Evolutionary conservation across 2,113 vertebrate species (phyloP).

Genomic region (Puffinus mauretanicus): DNA sequence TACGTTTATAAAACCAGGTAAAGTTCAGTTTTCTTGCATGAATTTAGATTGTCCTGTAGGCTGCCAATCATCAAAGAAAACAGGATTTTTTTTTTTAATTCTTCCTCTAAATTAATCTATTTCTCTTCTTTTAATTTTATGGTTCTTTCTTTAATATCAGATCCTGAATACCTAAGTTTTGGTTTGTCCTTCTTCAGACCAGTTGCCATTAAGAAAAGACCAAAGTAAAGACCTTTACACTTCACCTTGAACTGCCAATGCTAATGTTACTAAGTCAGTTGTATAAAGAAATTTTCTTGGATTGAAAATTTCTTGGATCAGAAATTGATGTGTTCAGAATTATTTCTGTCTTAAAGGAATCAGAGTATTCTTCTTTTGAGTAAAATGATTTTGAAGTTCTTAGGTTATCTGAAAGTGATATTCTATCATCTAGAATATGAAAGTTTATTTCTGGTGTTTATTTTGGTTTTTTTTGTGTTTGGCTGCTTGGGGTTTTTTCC

Average conservation of each 20-base stretch:
- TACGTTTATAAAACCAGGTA: not conserved
- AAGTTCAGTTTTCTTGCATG: not conserved
- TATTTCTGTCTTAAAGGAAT: not conserved
- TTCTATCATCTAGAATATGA: not conserved
- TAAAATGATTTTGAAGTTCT: not conserved
- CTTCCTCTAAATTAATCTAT: not conserved
- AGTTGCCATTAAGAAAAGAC: not conserved
- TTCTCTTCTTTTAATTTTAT: not conserved
- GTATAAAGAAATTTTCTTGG: not conserved
- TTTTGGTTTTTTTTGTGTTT: not conserved
- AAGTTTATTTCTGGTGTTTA: not conserved
- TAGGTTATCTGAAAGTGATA: not conserved
- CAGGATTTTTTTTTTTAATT: fast-evolving
- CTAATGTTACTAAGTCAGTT: not conserved
- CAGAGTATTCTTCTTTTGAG: not conserved
- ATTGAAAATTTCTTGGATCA: not conserved
- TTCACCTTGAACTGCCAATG: not conserved
- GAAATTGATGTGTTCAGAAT: not conserved
- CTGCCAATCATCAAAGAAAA: not conserved
- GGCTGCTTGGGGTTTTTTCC: not conserved
- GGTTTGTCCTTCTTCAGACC: not conserved
- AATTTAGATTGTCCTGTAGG: not conserved
- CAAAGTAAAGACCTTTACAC: not conserved
- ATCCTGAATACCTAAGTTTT: not conserved
- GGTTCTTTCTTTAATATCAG: not conserved